A percentile compares a stretch with the other conserved stretches of the same genome.
Evolutionary conservation across 2,113 vertebrate species (phyloP).

Genomic region (Delphinus delphis): DNA sequence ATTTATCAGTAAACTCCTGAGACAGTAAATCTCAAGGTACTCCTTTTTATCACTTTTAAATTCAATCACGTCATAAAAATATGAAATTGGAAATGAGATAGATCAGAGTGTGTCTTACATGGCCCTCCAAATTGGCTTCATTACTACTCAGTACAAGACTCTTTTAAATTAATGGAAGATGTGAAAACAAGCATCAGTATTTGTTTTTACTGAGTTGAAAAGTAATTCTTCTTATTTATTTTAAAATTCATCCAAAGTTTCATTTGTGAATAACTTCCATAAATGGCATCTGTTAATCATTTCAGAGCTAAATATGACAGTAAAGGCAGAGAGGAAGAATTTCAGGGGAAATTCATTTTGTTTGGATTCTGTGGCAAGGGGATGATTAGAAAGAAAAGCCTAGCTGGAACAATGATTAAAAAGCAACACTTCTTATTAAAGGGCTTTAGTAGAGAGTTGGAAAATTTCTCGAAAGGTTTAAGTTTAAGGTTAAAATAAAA

Average conservation of each 20-base stretch:
- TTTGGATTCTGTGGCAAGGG: slow-evolving; percentile 45
- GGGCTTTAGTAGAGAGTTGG: neutral
- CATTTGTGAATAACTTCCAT: slow-evolving; percentile 14
- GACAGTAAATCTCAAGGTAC: neutral
- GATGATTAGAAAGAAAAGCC: slow-evolving; percentile 32
- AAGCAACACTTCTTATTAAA: slow-evolving; percentile 36
- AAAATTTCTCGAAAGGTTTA: slow-evolving; percentile 12
- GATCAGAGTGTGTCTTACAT: neutral
- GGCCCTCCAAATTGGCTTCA: neutral
- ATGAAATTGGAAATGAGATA: neutral
- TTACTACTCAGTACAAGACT: neutral
- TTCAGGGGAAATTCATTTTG: slow-evolving; percentile 60
- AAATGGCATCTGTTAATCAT: slow-evolving; percentile 70
- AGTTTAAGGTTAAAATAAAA: neutral
- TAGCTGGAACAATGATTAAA: slow-evolving; percentile 16
- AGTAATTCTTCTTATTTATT: slow-evolving; percentile 46
- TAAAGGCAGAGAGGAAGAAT: slow-evolving; percentile 25
- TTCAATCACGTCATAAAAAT: neutral
- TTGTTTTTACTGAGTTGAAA: slow-evolving; percentile 51
- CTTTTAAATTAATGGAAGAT: slow-evolving; percentile 52
- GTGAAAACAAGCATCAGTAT: slow-evolving; percentile 7
- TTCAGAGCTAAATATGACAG: slow-evolving; percentile 58
- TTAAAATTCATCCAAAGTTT: slow-evolving; percentile 49
- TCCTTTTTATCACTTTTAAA: neutral
- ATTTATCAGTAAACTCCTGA: neutral